Percentiles rank a stretch among this genome's conserved stretches.
Conservation (phyloP, 2,797 vertebrate species). For the Synanceia verrucosa region DNA sequence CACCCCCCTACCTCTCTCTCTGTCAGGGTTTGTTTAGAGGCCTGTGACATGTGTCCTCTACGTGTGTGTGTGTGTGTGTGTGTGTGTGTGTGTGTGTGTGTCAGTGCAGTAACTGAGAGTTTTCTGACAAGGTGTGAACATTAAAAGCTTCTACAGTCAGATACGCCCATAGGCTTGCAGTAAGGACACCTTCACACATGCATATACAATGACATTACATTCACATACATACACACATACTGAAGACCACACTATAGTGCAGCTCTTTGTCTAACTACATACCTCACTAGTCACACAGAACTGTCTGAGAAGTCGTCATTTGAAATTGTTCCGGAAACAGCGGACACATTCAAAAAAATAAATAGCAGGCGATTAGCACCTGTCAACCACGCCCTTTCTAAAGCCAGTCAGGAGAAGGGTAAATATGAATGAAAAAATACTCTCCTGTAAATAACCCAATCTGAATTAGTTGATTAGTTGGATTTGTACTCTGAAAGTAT, state of each 20-base stretch:
- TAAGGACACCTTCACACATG: conserved; percentile 69
- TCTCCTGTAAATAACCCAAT: no score
- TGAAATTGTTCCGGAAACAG: neutral
- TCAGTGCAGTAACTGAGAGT: conserved; percentile 50
- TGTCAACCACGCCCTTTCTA: neutral
- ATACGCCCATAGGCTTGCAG: conserved; percentile 48
- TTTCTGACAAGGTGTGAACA: conserved; percentile 77
- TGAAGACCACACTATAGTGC: neutral
- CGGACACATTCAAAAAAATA: neutral
- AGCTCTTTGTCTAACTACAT: neutral
- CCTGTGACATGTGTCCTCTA: conserved; percentile 67
- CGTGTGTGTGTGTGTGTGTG: conserved; percentile 9
- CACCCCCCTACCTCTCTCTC: conserved; percentile 26
- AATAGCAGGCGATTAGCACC: neutral
- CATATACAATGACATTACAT: neutral
- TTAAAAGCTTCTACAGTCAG: conserved; percentile 70
- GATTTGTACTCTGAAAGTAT: no score
- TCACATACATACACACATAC: neutral
- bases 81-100: conserved; percentile 6
- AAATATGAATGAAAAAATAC: no score
- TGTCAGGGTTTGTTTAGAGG: conserved; percentile 67
- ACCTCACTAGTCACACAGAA: neutral
- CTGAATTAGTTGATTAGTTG: no score
- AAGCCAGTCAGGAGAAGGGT: neutral
- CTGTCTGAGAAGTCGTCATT: neutral